phyloP scores from a whole-genome alignment of 2,888 invertebrate genomes.

The Lagria hirta region DNA sequence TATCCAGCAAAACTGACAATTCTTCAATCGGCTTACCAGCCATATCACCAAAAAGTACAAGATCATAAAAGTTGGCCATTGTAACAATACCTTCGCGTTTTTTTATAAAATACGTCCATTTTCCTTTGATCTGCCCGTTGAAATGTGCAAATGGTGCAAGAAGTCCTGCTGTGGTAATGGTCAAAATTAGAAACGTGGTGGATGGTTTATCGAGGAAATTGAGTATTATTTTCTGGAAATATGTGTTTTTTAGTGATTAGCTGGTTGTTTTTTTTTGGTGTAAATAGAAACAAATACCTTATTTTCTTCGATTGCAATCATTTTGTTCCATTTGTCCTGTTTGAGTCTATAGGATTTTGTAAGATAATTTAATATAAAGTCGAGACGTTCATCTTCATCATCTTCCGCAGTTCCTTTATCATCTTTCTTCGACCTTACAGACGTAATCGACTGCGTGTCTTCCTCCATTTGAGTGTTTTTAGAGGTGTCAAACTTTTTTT shows the following conservation, averaged over 20 bases:
- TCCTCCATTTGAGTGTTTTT: constrained; percentile 21
- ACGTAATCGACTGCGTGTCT: constrained; percentile 10
- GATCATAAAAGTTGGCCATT: constrained; percentile 58
- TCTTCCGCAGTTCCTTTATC: constrained; percentile 45
- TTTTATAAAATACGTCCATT: constrained; percentile 78
- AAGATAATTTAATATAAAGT: constrained; percentile 77
- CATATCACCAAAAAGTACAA: constrained; percentile 70
- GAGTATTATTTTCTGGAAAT: constrained; percentile 56
- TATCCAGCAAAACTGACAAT: constrained; percentile 67
- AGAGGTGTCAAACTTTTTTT: constrained; percentile 8
- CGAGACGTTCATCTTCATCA: constrained; percentile 70
- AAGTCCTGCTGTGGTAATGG: constrained; percentile 62
- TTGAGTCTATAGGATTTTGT: constrained; percentile 76
- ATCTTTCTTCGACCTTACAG: constrained; percentile 28
- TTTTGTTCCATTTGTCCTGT: constrained; percentile 84
- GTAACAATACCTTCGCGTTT: constrained; percentile 64
- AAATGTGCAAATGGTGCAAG: constrained; percentile 68
- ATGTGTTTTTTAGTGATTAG: neutral
- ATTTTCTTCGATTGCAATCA: constrained; percentile 71
- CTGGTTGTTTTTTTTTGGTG: too few relatives aligned
- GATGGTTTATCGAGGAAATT: constrained; percentile 58
- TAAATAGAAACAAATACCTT: constrained; percentile 59
- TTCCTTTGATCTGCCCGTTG: constrained; percentile 63
- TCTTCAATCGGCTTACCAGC: constrained; percentile 72
- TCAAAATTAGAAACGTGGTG: constrained; percentile 61